Base-by-base conservation (phyloP, 2,113 vertebrate genomes). In the Pogonocichla stellata region DNA sequence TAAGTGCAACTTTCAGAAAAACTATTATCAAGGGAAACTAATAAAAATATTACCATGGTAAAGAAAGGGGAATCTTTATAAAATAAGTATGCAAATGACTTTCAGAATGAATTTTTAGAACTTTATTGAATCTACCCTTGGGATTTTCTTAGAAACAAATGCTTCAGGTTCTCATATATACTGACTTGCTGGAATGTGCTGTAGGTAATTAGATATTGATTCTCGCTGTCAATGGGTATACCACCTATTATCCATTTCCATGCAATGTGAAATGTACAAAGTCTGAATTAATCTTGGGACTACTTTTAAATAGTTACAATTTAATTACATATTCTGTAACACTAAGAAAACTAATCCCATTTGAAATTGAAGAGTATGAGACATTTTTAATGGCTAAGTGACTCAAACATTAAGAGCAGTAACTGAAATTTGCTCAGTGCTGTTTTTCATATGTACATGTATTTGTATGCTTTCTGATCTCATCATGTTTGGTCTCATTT, bases 161-260 rank as follows among this genome's bases (percentile, higher is more conserved):
- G 78, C 57, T 95, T 96, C 82, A 85, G 65, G 43, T 96, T 96
- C 58, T 94, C 75, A 92, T 88, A 92, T 95, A 48, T 57, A 85
- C 72, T 69, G 86, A 94, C 91, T 91, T 92, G 71, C 57, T 96
- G 71, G 95, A 97, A 98, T 98, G 97, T 96, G 96, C 81, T 77
- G 86, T 86, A 96, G 93, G 97, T 99, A 99, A 99, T 99, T 98
- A 98, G 97, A 97, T 99, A 99, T 99, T 94, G 98, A 99, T 98
- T 98, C 60, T 90, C 54, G 4, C 79, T 98, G 97, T 98, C 98
- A 88, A 97, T 98, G 97, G 93, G 93, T 97, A 98, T 98, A 97
- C 29, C 89, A 95, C 93, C 71, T 85, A 45, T 60, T 75, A 58
- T 97, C 93, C 83, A 97, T 97, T 93, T 97, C 87, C 47, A 24